Evolutionary conservation across 2,888 invertebrate genomes (phyloP), one percentile per base, ranked within the genome.

Genomic region (Ophion ventricosus): DNA sequence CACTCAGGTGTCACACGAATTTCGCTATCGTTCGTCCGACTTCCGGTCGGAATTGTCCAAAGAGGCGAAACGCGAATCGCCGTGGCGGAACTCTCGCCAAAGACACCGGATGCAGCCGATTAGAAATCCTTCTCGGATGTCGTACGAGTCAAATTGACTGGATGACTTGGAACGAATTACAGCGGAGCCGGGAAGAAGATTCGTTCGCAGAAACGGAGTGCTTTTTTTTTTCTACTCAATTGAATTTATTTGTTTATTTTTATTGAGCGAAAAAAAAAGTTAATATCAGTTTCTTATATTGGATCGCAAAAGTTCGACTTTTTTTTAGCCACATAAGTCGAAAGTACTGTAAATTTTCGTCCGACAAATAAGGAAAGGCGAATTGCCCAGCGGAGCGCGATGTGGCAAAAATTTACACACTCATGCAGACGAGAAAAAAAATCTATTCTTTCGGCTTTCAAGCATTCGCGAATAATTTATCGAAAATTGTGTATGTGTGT

Each of bases 51-150:
- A 81, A 66, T 54, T 29, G 59, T 56, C n/a, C 64, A 43, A 69
- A 54, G 66, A 79, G 54, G 81, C 84, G 75, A 78, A 57, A 81
- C 78, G 63, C 49, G 61, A 81, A 81, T 84, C 69, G 56, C 73
- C 67, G 76, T 72, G 61, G 69, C 29, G 59, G 69, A 74, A 69
- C 70, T 81, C 67, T 66, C 61, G 66, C 59, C 23, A 43, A 67
- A 73, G 35, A 57, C 64, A 40, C 78, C 75, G 81, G 81, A 84
- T 72, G 78, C 70, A 72, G 78, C 81, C 81, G 84, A 84, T 84
- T 81, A 75, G 78, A 81, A 79, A 84, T 78, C 77, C 70, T 26
- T 57, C 75, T 29, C 75, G 59, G 59, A 66, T 75, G 56, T 14
- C 35, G 49, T 23, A 80, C 76, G 59, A 54, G 40, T 54, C 23